phyloP scores from a whole-genome alignment of 2,888 invertebrate species.

The Apodemia zela region DNA sequence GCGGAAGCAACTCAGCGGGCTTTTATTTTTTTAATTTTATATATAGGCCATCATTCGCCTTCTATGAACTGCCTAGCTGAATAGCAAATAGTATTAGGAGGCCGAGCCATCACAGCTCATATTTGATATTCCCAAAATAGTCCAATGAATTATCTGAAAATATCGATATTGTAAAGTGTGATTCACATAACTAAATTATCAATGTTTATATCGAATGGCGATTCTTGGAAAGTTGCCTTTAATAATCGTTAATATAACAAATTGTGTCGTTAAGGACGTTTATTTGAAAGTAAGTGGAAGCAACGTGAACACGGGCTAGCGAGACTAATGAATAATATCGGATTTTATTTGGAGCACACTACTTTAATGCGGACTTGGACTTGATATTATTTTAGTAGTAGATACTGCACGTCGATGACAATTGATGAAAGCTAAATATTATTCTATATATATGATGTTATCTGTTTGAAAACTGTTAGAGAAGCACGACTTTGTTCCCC shows the following conservation, averaged over 20 bases:
- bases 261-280: slow-evolving; percentile 24
- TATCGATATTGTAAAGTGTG: background rate
- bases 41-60: too few relatives aligned
- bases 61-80: too few relatives aligned
- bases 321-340: slow-evolving; percentile 9
- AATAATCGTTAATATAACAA: slow-evolving; percentile 25
- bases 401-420: background rate
- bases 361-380: slow-evolving; percentile 14
- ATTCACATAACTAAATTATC: background rate
- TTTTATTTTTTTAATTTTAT: too few relatives aligned
- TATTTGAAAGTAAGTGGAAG: slow-evolving; percentile 25
- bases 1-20: too few relatives aligned
- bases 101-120: too few relatives aligned
- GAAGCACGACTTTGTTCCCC: too few relatives aligned
- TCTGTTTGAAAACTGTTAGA: too few relatives aligned
- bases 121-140: too few relatives aligned
- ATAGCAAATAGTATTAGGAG: too few relatives aligned
- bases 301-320: slow-evolving; percentile 3
- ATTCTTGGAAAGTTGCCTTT: slow-evolving; percentile 23
- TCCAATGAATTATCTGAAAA: background rate
- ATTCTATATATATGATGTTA: too few relatives aligned
- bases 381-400: background rate
- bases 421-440: background rate
- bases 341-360: slow-evolving; percentile 28
- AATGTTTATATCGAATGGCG: background rate